Conservation (phyloP, 2,113 vertebrate genomes). For the Pachyramphus minor region DNA sequence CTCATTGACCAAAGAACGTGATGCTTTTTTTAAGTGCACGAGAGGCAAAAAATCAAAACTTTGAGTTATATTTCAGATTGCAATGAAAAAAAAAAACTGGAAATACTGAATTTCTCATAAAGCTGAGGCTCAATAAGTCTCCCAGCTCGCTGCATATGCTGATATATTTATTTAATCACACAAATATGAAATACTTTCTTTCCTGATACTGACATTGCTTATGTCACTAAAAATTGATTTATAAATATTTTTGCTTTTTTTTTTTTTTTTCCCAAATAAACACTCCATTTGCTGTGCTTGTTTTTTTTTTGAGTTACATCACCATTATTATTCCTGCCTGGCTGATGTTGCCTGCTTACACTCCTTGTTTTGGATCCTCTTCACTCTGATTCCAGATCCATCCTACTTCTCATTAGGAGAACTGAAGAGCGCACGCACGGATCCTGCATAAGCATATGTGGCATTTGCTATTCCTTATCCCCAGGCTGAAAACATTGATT, state of each 20-base stretch:
- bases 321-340: background rate
- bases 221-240: slow-evolving; percentile 4
- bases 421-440: background rate
- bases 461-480: slow-evolving; percentile 24
- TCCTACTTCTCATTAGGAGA: background rate
- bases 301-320: background rate
- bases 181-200: background rate
- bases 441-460: background rate
- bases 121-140: background rate
- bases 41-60: background rate
- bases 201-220: background rate
- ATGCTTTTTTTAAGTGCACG: background rate
- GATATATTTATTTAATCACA: background rate
- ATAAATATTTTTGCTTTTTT: slow-evolving; percentile 6
- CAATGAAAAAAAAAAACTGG: background rate
- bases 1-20: background rate
- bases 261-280: background rate
- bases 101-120: background rate
- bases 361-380: background rate
- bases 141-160: background rate
- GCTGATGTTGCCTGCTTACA: background rate
- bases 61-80: background rate
- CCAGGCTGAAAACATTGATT: slow-evolving; percentile 15
- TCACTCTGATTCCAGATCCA: background rate
- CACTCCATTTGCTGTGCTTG: background rate